phyloP scores from a whole-genome alignment of 2,113 vertebrate species.

The human (Homo sapiens) region GRCh38 chr6:168217001-168217500 shows the following conservation, averaged over 20 bases:
- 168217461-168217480: not conserved
- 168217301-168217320: fast-evolving
- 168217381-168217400: not conserved
- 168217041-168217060: not conserved
- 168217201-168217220: not conserved
- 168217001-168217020: not conserved
- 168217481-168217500: no score
- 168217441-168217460: not conserved
- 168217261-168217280: not conserved
- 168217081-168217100: not conserved
- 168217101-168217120: no score
- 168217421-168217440: fast-evolving
- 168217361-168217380: not conserved
- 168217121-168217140: no score
- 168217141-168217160: no score
- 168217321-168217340: not conserved
- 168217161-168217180: no score
- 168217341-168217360: not conserved
- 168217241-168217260: not conserved
- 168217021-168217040: not conserved
- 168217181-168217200: no score
- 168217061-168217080: not conserved
- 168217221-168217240: not conserved
- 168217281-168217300: not conserved
- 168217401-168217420: fast-evolving